phyloP scores from a whole-genome alignment of 2,888 invertebrate species.

The Quadroppia sp. region DNA sequence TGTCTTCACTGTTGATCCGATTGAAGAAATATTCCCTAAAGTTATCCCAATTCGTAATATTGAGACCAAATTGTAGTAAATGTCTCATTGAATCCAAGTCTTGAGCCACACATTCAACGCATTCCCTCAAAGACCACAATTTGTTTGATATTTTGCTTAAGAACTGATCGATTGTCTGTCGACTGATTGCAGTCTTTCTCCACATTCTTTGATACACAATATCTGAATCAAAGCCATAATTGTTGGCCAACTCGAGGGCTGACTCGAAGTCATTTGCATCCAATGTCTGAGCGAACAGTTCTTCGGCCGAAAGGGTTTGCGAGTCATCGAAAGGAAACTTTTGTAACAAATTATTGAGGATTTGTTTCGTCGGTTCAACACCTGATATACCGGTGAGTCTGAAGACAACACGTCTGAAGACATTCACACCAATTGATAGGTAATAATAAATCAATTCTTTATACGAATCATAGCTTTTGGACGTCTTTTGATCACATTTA shows the following conservation, averaged over 20 bases:
- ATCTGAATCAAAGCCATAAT: slow-evolving; percentile 69
- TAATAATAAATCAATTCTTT: background rate
- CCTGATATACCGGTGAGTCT: background rate
- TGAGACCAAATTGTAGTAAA: slow-evolving; percentile 67
- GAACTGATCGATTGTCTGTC: slow-evolving; percentile 69
- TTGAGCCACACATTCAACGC: slow-evolving; percentile 68
- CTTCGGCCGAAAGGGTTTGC: slow-evolving; percentile 33
- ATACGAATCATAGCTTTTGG: background rate
- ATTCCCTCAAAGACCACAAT: slow-evolving; percentile 75
- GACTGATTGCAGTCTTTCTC: slow-evolving; percentile 66
- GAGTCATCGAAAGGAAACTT: slow-evolving; percentile 25
- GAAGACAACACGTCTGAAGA: background rate
- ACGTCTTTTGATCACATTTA: background rate
- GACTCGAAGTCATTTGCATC: slow-evolving; percentile 68
- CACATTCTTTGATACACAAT: slow-evolving; percentile 74
- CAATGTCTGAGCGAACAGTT: slow-evolving; percentile 54
- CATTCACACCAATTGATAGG: background rate
- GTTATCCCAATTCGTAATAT: slow-evolving; percentile 58
- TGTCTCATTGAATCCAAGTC: slow-evolving; percentile 67
- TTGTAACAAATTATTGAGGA: slow-evolving; percentile 27
- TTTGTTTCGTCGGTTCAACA: slow-evolving; percentile 27
- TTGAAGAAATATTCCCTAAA: background rate
- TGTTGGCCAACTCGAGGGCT: slow-evolving; percentile 65
- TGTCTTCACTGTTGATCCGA: background rate
- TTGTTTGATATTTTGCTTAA: slow-evolving; percentile 71